Evolutionary conservation across 2,797 vertebrate species (phyloP).

Genomic region (Australoheros facetus): DNA sequence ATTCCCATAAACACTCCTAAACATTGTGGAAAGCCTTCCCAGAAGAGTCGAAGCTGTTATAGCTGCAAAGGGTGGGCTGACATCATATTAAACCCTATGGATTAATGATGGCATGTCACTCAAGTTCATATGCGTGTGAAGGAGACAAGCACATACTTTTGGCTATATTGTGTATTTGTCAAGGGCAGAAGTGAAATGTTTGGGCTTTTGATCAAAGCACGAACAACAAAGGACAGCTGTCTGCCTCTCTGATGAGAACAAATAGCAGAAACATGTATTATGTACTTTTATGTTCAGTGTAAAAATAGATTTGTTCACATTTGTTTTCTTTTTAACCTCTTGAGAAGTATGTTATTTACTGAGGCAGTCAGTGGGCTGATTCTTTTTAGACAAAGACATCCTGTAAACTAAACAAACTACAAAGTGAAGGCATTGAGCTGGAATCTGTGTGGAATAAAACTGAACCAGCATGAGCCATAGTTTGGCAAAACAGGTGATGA

Average conservation of each 20-base stretch:
- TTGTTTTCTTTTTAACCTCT: slow-evolving; percentile 11
- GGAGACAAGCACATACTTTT: too few species aligned
- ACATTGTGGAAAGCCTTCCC: too few species aligned
- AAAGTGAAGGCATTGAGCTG: not conserved
- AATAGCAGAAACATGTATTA: slow-evolving; percentile 39
- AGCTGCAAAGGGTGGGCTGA: too few species aligned
- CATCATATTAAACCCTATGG: too few species aligned
- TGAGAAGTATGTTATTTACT: not conserved
- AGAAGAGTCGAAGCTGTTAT: too few species aligned
- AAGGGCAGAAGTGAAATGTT: slow-evolving; percentile 10
- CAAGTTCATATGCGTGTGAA: too few species aligned
- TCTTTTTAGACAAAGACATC: slow-evolving; percentile 16
- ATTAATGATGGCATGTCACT: too few species aligned
- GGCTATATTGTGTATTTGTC: not conserved
- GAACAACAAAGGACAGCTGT: slow-evolving; percentile 28
- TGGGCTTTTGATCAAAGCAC: slow-evolving; percentile 30
- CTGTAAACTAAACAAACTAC: slow-evolving; percentile 4
- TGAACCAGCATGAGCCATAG: slow-evolving; percentile 17
- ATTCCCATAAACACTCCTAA: too few species aligned
- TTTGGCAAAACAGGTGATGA: slow-evolving; percentile 31
- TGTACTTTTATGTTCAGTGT: slow-evolving; percentile 12
- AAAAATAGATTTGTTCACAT: slow-evolving; percentile 25
- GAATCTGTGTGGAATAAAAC: slow-evolving; percentile 14
- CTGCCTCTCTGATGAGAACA: slow-evolving; percentile 31
- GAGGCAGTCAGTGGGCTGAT: not conserved